Conservation (phyloP, 2,888 invertebrate genomes). For the Rhamnusium bicolor region DNA sequence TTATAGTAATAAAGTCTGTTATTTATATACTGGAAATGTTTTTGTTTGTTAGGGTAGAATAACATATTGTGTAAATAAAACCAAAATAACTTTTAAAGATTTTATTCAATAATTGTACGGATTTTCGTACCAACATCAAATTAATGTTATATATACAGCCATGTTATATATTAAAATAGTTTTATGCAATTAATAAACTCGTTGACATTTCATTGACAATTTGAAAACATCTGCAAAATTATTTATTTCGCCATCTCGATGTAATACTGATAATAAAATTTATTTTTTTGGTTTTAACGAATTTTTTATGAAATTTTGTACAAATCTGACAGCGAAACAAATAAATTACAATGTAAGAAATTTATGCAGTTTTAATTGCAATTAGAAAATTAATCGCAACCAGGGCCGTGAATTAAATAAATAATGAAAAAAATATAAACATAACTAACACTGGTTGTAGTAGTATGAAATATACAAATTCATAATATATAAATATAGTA, state of each 20-base stretch:
- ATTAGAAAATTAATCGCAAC: constrained; percentile 50
- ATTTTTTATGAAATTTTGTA: constrained; percentile 66
- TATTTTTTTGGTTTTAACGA: constrained; percentile 57
- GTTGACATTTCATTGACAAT: constrained; percentile 65
- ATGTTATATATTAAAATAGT: constrained; percentile 71
- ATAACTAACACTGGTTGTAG: constrained; percentile 58
- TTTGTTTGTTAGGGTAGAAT: too few species aligned
- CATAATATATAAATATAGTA: constrained; percentile 62
- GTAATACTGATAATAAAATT: constrained; percentile 68
- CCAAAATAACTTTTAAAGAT: constrained; percentile 48
- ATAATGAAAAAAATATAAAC: constrained; percentile 54
- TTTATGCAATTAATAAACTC: constrained; percentile 63
- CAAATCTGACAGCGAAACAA: constrained; percentile 60
- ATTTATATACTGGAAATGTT: too few species aligned
- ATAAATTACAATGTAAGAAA: constrained; percentile 50
- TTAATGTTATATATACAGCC: constrained; percentile 69
- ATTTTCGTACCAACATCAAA: constrained; percentile 70
- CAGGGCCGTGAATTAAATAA: constrained; percentile 48
- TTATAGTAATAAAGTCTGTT: too few species aligned
- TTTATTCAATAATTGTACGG: constrained; percentile 69
- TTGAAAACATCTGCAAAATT: constrained; percentile 53
- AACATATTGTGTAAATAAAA: constrained; percentile 12
- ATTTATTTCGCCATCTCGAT: constrained; percentile 57
- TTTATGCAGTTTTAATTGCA: constrained; percentile 48
- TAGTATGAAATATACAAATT: constrained; percentile 68